Evolutionary conservation across 2,113 vertebrate species (phyloP).

Genomic region (Dasyurus viverrinus): DNA sequence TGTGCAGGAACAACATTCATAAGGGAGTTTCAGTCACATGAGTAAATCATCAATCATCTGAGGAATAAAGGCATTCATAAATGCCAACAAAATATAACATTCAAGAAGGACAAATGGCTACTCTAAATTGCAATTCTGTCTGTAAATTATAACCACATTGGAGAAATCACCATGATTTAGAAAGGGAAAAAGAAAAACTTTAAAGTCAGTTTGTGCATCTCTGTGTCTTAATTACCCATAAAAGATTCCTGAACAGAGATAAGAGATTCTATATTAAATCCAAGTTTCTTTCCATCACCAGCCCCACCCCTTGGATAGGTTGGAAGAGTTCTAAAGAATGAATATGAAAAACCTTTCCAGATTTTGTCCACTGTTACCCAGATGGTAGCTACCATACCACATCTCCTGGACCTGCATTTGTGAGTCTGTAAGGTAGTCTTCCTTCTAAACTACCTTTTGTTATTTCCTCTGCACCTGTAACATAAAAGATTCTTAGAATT

Average conservation of each 20-base stretch:
- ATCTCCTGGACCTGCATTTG: not conserved
- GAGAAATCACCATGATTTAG: slow-evolving; percentile 37
- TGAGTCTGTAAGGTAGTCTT: not conserved
- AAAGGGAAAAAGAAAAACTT: slow-evolving; percentile 18
- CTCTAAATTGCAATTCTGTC: slow-evolving; percentile 35
- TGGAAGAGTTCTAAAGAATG: not conserved
- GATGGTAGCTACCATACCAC: not conserved
- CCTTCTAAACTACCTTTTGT: not conserved
- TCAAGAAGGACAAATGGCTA: slow-evolving; percentile 31
- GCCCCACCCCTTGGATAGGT: not conserved
- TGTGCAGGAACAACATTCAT: not conserved
- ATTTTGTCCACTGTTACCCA: not conserved
- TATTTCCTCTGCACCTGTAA: not conserved
- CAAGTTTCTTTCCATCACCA: not conserved
- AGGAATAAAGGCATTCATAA: slow-evolving; percentile 49
- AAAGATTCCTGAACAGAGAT: not conserved
- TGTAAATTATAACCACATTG: slow-evolving; percentile 34
- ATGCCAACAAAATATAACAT: slow-evolving; percentile 48
- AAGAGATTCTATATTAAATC: slow-evolving; percentile 21
- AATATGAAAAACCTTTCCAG: not conserved
- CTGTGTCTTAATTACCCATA: slow-evolving; percentile 32
- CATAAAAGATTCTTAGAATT: not conserved
- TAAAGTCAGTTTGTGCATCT: slow-evolving; percentile 34
- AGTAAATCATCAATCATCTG: slow-evolving; percentile 22
- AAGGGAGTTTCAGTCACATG: not conserved